A percentile compares a stretch with the other conserved stretches of the same genome.
Evolutionary conservation across 92 coral and sea anemone genomes (phyloP).

Genomic region (Hydrozoanthus gracilis): DNA sequence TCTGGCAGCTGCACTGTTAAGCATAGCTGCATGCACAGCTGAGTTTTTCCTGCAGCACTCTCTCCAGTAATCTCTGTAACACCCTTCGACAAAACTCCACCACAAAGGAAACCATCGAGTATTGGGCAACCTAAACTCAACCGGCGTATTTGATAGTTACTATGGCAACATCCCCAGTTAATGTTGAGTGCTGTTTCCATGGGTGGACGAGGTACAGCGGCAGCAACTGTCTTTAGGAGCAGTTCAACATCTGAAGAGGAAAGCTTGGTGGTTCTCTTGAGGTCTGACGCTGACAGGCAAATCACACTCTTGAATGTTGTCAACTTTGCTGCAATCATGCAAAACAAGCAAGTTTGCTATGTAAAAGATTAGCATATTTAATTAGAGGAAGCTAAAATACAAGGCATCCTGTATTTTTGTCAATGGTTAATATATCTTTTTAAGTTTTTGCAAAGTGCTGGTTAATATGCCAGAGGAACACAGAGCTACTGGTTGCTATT

Average conservation of each 20-base stretch:
- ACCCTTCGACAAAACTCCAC: constrained; percentile 84
- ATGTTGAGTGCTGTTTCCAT: constrained; percentile 82
- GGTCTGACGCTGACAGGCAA: constrained; percentile 86
- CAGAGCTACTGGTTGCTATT: too few species aligned
- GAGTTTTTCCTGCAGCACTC: constrained; percentile 96
- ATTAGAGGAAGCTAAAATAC: too few species aligned
- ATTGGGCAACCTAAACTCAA: constrained; percentile 83
- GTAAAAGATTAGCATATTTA: background rate
- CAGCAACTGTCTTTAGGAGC: constrained; percentile 77
- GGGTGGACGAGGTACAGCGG: constrained; percentile 69
- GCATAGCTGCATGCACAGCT: constrained; percentile 90
- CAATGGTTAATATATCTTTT: too few species aligned
- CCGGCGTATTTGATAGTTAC: constrained; percentile 36
- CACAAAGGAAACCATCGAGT: constrained; percentile 70
- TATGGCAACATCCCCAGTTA: constrained; percentile 41
- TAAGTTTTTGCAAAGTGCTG: too few species aligned
- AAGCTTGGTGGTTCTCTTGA: constrained; percentile 83
- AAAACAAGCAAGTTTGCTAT: background rate
- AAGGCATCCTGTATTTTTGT: too few species aligned
- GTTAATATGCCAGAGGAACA: too few species aligned
- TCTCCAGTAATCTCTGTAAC: constrained; percentile 94
- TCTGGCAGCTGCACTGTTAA: constrained; percentile 89
- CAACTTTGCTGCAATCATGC: constrained; percentile 61
- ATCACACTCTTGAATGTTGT: constrained; percentile 67
- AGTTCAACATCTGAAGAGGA: constrained; percentile 73